A percentile compares a stretch with the other conserved stretches of the same genome.
Conservation (phyloP, 2,888 invertebrate genomes). For the Branchipolynoe longqiensis region DNA sequence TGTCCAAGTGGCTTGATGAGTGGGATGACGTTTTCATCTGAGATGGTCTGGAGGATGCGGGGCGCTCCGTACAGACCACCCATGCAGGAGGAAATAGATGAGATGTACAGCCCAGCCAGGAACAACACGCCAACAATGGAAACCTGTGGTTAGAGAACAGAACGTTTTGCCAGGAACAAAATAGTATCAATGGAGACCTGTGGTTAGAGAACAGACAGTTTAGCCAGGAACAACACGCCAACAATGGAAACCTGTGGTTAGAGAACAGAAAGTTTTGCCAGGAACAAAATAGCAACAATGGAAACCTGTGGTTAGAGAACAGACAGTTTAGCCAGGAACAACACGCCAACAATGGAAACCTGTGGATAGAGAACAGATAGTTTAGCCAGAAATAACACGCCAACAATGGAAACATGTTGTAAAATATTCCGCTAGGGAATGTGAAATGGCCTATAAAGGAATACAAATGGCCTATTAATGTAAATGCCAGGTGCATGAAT, state of each 20-base stretch:
- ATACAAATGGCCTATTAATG: no score
- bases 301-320: conserved; percentile 98
- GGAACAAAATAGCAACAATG: conserved; percentile 86
- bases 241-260: conserved; percentile 77
- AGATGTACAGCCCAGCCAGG: conserved; percentile 95
- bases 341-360: conserved; percentile 84
- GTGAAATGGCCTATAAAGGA: conserved; percentile 86
- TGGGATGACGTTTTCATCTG: conserved; percentile 96
- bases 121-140: conserved; percentile 86
- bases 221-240: conserved; percentile 91
- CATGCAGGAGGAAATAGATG: conserved; percentile 96
- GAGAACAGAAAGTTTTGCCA: neutral
- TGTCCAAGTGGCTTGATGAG: conserved; percentile 91
- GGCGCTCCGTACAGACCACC: conserved; percentile 98
- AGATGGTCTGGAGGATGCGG: conserved; percentile 95
- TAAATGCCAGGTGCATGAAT: no score
- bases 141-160: conserved; percentile 70
- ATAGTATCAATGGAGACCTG: no score
- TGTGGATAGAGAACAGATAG: conserved; percentile 81
- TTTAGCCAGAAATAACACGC: conserved; percentile 92
- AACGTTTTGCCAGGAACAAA: no score
- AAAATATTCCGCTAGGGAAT: neutral
- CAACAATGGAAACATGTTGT: conserved; percentile 80
- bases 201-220: conserved; percentile 97
- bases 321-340: conserved; percentile 94